Conservation (phyloP, 2,797 vertebrate species). For the Myoxocephalus aenaeus region DNA sequence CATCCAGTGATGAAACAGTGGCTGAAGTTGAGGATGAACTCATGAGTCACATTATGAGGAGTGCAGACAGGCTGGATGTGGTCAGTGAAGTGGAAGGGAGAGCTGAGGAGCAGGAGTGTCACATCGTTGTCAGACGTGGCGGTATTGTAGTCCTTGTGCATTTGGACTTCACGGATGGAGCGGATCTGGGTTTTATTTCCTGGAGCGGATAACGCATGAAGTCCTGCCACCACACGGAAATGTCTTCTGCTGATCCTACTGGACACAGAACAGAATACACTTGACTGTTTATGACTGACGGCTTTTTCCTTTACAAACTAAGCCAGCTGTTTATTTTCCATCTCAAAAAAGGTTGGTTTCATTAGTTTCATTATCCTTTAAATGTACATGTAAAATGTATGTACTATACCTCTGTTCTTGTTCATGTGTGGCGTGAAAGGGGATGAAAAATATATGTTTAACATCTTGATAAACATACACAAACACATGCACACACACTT, state of each 20-base stretch:
- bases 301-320: neutral
- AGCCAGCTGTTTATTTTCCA: too few species aligned
- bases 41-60: constrained; percentile 46
- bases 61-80: constrained; percentile 65
- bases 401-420: neutral
- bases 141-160: constrained; percentile 42
- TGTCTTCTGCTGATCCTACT: neutral
- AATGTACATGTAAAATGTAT: neutral
- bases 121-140: constrained; percentile 52
- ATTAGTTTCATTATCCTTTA: neutral
- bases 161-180: constrained; percentile 36
- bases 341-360: neutral
- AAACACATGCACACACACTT: neutral
- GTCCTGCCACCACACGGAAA: constrained; percentile 62
- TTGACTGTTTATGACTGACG: neutral
- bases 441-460: neutral
- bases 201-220: constrained; percentile 24
- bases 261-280: constrained; percentile 22
- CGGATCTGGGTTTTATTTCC: constrained; percentile 58
- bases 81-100: constrained; percentile 55
- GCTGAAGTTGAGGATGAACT: constrained; percentile 61
- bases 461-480: neutral
- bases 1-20: constrained; percentile 75
- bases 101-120: constrained; percentile 60
- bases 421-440: neutral